Evolutionary conservation across 2,797 vertebrate genomes (phyloP), one percentile per base, ranked within the genome.

Genomic region (Erethizon dorsatum): DNA sequence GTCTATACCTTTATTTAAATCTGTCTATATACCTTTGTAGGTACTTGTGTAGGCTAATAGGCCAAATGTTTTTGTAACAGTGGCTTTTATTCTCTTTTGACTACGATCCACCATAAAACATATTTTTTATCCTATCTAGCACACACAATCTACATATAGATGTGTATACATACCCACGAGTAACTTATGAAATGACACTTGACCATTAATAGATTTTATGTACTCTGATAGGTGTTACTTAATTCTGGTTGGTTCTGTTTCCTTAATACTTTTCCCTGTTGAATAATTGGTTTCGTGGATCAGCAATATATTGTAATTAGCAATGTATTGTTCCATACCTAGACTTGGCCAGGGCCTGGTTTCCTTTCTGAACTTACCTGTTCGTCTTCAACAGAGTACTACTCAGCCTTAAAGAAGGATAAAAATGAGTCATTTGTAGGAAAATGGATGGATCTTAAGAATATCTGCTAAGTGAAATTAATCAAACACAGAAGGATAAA

Each of bases 241-340:
- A 91, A 83, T 90, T 96, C 4, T 31, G 41, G 41, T 77, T 10
- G 13, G 8, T 83, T 93, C 54, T 85, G 7, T 77, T 92, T 95
- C 24, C 73, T 91, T 94, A 90, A 88, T 91, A 82, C 50, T 54
- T 92, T 90, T 97, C 3, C 37, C 14, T 52, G 50, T 73, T 90
- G 52, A 96, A 45, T 63, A 88, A 77, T 91, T 94, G 69, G 85
- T 82, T 57, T 83, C 33, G 28, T 75, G 9, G 61, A 84, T 22
- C 15, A 80, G 65, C 73, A 56, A 0, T 80, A 17, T 28, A 75
- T 90, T 94, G 22, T 22, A 87, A 3, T 41, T 41, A 41, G 37
- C 2, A 41, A 41, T 41, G 37, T 41, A 41, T 41, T 41, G 37
- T 41, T 41, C 37, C 17, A 78, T 59, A 37, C 33, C 20, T 47